A percentile compares a stretch with the other conserved stretches of the same genome.
These are phyloP conservation scores for Tretioscincus oriximinensis DNA, from an alignment of 2,113 vertebrate genomes.

Conservation along the genomic window DNA sequence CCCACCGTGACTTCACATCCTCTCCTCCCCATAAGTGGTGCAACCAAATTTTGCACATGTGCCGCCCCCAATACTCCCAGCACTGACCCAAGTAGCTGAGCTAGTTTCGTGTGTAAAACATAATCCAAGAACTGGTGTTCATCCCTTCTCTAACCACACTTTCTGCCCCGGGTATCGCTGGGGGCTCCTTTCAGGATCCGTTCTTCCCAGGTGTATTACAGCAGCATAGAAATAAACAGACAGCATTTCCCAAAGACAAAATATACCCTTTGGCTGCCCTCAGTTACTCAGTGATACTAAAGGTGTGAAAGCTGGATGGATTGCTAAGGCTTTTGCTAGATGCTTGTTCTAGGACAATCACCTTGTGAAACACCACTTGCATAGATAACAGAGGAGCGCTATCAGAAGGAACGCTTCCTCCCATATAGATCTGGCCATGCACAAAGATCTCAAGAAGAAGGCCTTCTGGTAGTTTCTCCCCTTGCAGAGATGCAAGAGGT, in stretches of 20 bases:
- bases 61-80: too few relatives aligned
- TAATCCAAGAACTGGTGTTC: not conserved
- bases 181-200: not conserved
- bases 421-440: too few relatives aligned
- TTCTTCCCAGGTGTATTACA: not conserved
- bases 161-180: not conserved
- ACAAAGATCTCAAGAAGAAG: too few relatives aligned
- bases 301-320: not conserved
- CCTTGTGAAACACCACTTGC: not conserved
- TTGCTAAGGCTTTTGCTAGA: not conserved
- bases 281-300: not conserved
- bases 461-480: too few relatives aligned
- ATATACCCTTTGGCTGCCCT: not conserved
- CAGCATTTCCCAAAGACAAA: not conserved
- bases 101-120: not conserved
- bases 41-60: too few relatives aligned
- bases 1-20: too few relatives aligned
- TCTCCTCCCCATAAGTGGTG: too few relatives aligned
- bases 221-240: not conserved
- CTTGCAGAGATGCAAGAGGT: too few relatives aligned
- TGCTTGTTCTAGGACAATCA: not conserved
- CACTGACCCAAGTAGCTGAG: not conserved
- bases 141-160: not conserved
- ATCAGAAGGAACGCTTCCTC: too few relatives aligned
- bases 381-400: too few relatives aligned